Conservation (phyloP, 2,113 vertebrate genomes). For the Microcebus griseorufus region DNA sequence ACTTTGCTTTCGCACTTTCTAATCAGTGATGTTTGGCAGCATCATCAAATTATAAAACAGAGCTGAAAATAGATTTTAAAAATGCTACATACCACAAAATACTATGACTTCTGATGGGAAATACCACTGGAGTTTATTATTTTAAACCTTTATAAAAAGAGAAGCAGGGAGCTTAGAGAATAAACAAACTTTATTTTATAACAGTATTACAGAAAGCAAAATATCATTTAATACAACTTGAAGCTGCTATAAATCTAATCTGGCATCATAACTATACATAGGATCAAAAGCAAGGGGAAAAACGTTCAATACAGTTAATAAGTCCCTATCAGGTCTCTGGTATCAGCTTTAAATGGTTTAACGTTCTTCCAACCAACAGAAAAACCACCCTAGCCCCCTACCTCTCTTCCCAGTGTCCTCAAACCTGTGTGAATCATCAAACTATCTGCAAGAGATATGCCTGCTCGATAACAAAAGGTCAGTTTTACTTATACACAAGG, state of each 20-base stretch:
- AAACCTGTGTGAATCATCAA: constrained; percentile 75
- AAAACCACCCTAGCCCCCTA: constrained; percentile 26
- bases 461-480: constrained; percentile 77
- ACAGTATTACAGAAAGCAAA: constrained; percentile 95
- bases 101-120: neutral
- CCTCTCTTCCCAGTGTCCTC: constrained; percentile 53
- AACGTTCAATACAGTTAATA: constrained; percentile 77
- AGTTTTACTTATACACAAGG: constrained; percentile 82
- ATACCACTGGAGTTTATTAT: neutral
- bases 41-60: neutral
- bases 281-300: constrained; percentile 78
- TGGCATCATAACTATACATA: constrained; percentile 88
- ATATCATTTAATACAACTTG: constrained; percentile 89
- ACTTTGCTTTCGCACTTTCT: neutral
- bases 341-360: constrained; percentile 70
- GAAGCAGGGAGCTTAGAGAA: constrained; percentile 84
- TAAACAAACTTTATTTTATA: constrained; percentile 98
- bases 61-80: neutral
- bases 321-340: constrained; percentile 81
- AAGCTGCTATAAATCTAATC: constrained; percentile 92
- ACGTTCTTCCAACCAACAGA: constrained; percentile 68
- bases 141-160: constrained; percentile 38
- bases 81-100: neutral
- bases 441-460: constrained; percentile 75
- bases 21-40: neutral